Base-by-base conservation (phyloP, 1,140 invertebrate genomes). In the Nautilus pompilius region DNA sequence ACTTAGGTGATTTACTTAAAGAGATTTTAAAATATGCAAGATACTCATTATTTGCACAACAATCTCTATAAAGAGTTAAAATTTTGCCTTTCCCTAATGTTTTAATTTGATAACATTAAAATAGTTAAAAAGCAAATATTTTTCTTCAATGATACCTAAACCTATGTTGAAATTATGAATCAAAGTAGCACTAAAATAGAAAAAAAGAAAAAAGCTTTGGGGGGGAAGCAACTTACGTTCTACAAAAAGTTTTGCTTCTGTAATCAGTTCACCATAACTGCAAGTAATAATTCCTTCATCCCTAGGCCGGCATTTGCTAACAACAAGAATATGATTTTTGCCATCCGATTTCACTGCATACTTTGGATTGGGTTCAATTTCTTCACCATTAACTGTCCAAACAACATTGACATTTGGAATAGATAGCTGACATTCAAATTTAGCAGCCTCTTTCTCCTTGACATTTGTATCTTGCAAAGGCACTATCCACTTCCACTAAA, bases 401-500 rank as follows among this genome's bases (percentile, higher is more conserved):
- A 66, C 61, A 1, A 81, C 76, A 28, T 69, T 72, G 48, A 80
- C 74, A 51, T 82, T 73, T 36, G 78, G 58, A 48, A 82, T 65
- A 10, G 72, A 79, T 15, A 80, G 66, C 68, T 81, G 76, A 67
- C 80, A 82, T 45, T 79, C 73, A 67, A 82, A 83, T 32, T 70
- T 66, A 28, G 81, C 82, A 5, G 75, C 72, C 49, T 80, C 80
- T 36, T 74, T 77, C 62, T 82, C 82, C 45, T 71, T 76, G 22
- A 78, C 76, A 13, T 59, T 66, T n/a, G 73, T 61, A 62, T 82
- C 78, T 53, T 81, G 67, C 28, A 83, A 68, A 20, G 76, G 73
- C 53, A 66, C 70, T 13, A 72, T 66, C 70, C 80, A 79, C 53
- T 76, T 66, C 72, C 79, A 79, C 80, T 82, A 69, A 32, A 75